These are phyloP conservation scores for Athalia rosae DNA, from an alignment of 2,888 invertebrate genomes.

Conservation along the genomic window DNA sequence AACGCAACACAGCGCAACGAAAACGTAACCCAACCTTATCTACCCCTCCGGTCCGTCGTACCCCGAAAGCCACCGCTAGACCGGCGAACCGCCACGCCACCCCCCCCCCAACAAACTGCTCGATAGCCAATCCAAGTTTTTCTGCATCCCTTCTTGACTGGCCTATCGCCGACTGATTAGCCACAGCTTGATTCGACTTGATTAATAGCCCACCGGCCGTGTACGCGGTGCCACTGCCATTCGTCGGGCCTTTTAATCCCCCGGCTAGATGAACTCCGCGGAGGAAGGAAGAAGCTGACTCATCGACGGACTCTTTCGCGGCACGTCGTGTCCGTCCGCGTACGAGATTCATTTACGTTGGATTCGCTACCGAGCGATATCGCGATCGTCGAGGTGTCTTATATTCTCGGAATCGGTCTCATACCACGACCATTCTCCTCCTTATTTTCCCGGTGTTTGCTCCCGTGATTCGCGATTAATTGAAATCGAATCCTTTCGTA, in stretches of 20 bases:
- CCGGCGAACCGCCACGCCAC: conserved; percentile 42
- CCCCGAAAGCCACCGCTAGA: conserved; percentile 9
- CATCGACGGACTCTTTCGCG: background rate
- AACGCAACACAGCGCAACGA: conserved; percentile 54
- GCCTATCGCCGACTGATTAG: conserved; percentile 63
- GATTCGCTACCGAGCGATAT: no score
- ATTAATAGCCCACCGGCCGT: conserved; percentile 59
- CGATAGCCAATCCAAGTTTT: conserved; percentile 63
- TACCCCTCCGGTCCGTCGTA: conserved; percentile 49
- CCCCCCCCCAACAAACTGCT: conserved; percentile 51
- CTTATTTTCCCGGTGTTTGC: no score
- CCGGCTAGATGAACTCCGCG: conserved; percentile 6
- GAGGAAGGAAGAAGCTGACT: conserved; percentile 6
- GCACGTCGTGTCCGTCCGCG: no score
- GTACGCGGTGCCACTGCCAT: conserved; percentile 33
- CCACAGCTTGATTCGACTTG: conserved; percentile 62
- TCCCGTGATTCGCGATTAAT: no score
- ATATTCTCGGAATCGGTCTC: background rate
- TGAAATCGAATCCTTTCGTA: no score
- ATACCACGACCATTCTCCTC: background rate
- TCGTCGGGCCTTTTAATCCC: conserved; percentile 13
- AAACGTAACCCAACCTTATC: conserved; percentile 57
- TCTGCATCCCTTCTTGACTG: conserved; percentile 55
- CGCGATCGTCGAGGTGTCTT: no score
- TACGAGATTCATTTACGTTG: no score